These are phyloP conservation scores for Pipa parva DNA, from an alignment of 2,113 vertebrate genomes.

Conservation along the genomic window DNA sequence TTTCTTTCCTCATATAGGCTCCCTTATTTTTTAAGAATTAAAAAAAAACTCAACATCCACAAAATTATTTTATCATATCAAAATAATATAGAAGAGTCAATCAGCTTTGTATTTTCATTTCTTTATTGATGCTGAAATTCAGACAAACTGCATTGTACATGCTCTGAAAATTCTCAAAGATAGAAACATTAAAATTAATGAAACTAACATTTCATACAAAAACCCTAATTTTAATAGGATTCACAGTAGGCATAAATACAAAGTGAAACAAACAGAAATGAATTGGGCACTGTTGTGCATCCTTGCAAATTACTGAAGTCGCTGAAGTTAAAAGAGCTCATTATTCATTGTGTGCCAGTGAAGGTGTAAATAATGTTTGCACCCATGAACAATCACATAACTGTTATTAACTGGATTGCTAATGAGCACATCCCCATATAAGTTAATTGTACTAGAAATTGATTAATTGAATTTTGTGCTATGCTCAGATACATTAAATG, in stretches of 20 bases:
- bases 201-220: neutral
- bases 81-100: neutral
- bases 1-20: too few species aligned
- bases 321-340: neutral
- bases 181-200: neutral
- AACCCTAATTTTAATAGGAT: neutral
- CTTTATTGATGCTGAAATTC: neutral
- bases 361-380: neutral
- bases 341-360: neutral
- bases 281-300: neutral
- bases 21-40: too few species aligned
- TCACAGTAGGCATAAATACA: neutral
- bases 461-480: neutral
- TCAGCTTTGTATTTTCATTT: neutral
- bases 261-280: neutral
- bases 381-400: neutral
- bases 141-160: neutral
- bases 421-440: neutral
- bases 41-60: too few species aligned
- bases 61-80: too few species aligned
- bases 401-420: neutral
- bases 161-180: neutral
- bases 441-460: neutral
- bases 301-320: neutral
- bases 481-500: neutral